Evolutionary conservation across 2,888 invertebrate genomes (phyloP).

Genomic region (Lasioglossum morio): DNA sequence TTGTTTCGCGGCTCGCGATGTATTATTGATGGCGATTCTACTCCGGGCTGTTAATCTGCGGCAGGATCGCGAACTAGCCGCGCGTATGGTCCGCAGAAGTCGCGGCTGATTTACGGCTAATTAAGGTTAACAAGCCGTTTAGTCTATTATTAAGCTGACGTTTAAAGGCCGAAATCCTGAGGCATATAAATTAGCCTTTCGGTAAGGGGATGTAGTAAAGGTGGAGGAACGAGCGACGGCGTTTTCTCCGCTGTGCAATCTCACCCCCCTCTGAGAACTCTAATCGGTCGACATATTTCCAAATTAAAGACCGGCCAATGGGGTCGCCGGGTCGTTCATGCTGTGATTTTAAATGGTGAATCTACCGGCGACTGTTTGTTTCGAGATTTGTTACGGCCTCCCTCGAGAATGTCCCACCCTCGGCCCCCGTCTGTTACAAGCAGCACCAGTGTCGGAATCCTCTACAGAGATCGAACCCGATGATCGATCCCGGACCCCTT

Average conservation of each 20-base stretch:
- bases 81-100: constrained; percentile 27
- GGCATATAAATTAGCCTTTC: constrained; percentile 75
- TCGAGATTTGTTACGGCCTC: constrained; percentile 77
- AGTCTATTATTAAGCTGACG: constrained; percentile 79
- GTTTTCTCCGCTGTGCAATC: constrained; percentile 49
- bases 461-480: constrained; percentile 40
- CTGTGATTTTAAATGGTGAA: constrained; percentile 82
- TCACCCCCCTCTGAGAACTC: constrained; percentile 69
- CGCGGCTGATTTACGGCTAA: constrained; percentile 81
- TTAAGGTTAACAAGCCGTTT: constrained; percentile 82
- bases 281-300: constrained; percentile 79
- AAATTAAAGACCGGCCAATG: constrained; percentile 71
- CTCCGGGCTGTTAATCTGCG: constrained; percentile 64
- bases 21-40: constrained; percentile 67
- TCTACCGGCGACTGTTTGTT: constrained; percentile 74
- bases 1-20: constrained; percentile 65
- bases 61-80: constrained; percentile 2
- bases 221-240: constrained; percentile 26
- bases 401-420: constrained; percentile 49
- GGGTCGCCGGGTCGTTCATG: constrained; percentile 71
- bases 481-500: constrained; percentile 62
- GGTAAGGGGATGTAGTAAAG: constrained; percentile 31
- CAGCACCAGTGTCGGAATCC: constrained; percentile 17
- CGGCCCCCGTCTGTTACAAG: neutral
- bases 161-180: constrained; percentile 74